These are phyloP conservation scores for Lethenteron reissneri DNA, from an alignment of 2,113 vertebrate species.

Conservation along the genomic window DNA sequence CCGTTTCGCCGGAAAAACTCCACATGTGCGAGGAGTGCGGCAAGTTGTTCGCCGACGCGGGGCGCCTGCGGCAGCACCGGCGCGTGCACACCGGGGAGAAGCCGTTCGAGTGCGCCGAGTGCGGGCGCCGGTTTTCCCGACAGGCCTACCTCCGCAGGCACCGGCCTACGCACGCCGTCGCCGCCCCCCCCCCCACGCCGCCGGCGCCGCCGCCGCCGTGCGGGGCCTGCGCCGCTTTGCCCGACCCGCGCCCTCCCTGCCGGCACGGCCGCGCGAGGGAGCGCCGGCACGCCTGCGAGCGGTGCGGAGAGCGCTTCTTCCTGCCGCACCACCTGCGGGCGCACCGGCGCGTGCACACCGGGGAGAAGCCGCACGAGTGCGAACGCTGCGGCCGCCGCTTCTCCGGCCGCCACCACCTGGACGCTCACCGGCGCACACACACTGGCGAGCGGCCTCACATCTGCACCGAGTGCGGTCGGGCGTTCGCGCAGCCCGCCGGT, in stretches of 20 bases:
- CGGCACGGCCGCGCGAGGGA: too few species aligned
- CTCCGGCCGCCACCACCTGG: slow-evolving; percentile 15
- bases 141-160: neutral
- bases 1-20: neutral
- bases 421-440: slow-evolving; percentile 15
- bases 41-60: neutral
- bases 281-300: neutral
- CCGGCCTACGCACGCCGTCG: too few species aligned
- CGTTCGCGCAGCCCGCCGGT: slow-evolving; percentile 34
- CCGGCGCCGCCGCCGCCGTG: too few species aligned
- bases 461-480: slow-evolving; percentile 6
- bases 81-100: slow-evolving; percentile 3
- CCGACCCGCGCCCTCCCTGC: too few species aligned
- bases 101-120: slow-evolving; percentile 2
- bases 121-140: neutral
- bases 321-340: neutral
- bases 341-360: slow-evolving; percentile 15
- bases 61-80: neutral
- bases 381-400: slow-evolving; percentile 17
- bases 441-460: slow-evolving; percentile 20
- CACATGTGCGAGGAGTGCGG: neutral
- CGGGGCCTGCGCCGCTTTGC: too few species aligned
- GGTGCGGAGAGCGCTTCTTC: neutral
- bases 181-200: too few species aligned
- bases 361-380: slow-evolving; percentile 17